These are phyloP conservation scores for Eupsittula cactorum DNA, from an alignment of 2,113 vertebrate genomes.

Conservation along the genomic window DNA sequence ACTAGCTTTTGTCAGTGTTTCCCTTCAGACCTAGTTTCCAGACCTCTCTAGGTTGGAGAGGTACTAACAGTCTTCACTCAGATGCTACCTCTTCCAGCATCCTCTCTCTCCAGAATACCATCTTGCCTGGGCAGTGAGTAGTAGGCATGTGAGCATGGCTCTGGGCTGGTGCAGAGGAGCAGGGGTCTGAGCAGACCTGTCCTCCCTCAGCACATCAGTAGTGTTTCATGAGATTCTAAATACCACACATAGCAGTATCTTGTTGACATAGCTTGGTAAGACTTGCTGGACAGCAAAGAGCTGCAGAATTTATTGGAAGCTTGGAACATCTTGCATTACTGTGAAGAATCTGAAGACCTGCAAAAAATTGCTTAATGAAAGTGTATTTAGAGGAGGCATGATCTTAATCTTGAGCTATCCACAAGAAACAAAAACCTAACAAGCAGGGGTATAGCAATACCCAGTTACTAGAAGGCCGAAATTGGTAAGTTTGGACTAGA, in stretches of 20 bases:
- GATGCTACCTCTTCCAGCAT: neutral
- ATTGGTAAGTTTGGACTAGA: neutral
- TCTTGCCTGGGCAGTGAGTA: neutral
- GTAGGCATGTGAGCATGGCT: too few species aligned
- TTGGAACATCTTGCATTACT: neutral
- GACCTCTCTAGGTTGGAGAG: neutral
- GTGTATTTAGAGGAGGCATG: neutral
- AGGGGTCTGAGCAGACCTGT: neutral
- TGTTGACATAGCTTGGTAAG: neutral
- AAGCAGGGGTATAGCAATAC: neutral
- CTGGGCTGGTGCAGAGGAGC: neutral
- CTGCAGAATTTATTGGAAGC: neutral
- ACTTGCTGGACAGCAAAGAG: neutral
- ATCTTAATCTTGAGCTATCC: neutral
- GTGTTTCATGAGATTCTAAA: neutral
- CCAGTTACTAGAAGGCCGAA: neutral
- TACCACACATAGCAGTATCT: fast-evolving
- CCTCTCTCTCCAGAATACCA: neutral
- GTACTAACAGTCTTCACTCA: neutral
- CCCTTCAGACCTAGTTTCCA: neutral
- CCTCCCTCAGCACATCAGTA: neutral
- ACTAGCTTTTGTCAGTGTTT: neutral
- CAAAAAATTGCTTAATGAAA: neutral
- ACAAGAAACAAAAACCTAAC: neutral
- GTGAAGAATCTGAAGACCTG: neutral